A percentile compares a stretch with the other conserved stretches of the same genome.
Conservation (phyloP, 2,888 invertebrate genomes). For the Hoplodrina blanda region DNA sequence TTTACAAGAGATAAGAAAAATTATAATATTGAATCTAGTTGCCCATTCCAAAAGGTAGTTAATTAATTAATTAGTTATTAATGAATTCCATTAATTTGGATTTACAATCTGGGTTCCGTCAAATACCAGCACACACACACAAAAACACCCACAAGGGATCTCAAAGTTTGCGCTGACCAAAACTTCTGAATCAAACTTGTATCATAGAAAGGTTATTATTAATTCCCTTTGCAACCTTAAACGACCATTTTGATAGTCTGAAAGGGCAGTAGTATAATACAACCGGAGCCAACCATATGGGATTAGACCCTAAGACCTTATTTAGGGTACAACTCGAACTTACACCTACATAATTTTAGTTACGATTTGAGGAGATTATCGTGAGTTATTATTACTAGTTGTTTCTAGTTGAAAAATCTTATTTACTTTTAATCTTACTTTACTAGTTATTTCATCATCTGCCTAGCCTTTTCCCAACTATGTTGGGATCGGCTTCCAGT, state of each 20-base stretch:
- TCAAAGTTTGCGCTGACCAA: conserved; percentile 14
- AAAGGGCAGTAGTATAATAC: conserved; percentile 38
- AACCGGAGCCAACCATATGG: conserved; percentile 20
- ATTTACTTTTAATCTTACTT: too few species aligned
- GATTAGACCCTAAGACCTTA: conserved; percentile 35
- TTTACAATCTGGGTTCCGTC: neutral
- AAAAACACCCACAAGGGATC: conserved; percentile 4
- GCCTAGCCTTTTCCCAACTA: too few species aligned
- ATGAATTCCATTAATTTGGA: too few species aligned
- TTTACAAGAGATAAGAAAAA: too few species aligned
- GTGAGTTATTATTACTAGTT: neutral
- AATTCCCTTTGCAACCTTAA: conserved; percentile 52
- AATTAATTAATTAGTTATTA: too few species aligned
- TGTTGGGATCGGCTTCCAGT: too few species aligned
- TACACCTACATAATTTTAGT: conserved; percentile 1
- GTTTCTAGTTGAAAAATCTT: too few species aligned
- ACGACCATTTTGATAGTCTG: conserved; percentile 43
- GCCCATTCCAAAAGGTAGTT: too few species aligned
- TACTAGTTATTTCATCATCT: too few species aligned
- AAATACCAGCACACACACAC: conserved; percentile 12
- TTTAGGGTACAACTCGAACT: conserved; percentile 16
- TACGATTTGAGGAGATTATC: neutral
- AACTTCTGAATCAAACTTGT: conserved; percentile 42
- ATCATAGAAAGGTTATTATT: conserved; percentile 31
- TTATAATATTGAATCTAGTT: too few species aligned